These are phyloP conservation scores for Montipora sp. DNA, from an alignment of 64 coral and sea anemone species.

Conservation along the genomic window DNA sequence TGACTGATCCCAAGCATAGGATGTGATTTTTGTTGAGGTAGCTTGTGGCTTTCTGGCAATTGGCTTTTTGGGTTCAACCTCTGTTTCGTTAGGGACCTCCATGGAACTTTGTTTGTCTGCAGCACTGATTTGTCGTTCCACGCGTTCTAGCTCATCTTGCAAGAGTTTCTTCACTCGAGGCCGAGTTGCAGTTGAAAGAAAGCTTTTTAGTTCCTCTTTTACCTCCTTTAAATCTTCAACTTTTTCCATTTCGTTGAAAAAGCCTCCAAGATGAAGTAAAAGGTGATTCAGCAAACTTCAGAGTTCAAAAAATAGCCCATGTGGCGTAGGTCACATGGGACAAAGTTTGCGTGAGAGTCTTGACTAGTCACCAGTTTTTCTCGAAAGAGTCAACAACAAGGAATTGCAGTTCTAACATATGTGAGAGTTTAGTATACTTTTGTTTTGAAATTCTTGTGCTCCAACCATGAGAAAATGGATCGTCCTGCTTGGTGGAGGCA, in stretches of 20 bases:
- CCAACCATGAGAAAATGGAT: conserved; percentile 96
- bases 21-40: conserved; percentile 62
- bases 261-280: not conserved
- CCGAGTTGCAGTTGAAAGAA: conserved; percentile 57
- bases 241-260: conserved; percentile 57
- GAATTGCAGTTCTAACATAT: not conserved
- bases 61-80: conserved; percentile 28
- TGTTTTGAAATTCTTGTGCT: conserved; percentile 1
- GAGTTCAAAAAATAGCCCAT: not conserved
- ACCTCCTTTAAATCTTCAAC: conserved; percentile 44
- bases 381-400: not conserved
- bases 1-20: conserved; percentile 92
- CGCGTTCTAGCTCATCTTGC: conserved; percentile 69
- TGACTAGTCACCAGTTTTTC: conserved; percentile 9
- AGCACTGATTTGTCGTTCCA: conserved; percentile 67
- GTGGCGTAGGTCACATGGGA: not conserved
- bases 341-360: not conserved
- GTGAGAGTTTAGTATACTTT: not conserved
- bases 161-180: conserved; percentile 80
- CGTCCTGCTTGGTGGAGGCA: conserved; percentile 89
- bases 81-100: not conserved
- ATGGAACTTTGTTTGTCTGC: not conserved
- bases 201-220: conserved; percentile 69
- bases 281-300: not conserved
- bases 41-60: conserved; percentile 12